Conservation (phyloP, 2,888 invertebrate species). For the Beris chalybata region DNA sequence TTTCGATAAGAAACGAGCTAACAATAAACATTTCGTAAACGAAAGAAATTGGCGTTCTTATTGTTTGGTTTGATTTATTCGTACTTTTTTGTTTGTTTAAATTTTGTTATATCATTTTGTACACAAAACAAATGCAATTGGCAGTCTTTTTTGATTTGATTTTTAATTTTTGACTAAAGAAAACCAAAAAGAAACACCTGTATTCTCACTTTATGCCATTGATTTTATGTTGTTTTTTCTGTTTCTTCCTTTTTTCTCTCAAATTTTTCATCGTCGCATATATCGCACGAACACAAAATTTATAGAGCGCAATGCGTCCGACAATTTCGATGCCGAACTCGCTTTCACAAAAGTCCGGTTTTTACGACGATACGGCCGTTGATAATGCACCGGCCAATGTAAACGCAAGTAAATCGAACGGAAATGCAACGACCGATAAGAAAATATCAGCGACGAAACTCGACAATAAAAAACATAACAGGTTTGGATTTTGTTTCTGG, state of each 20-base stretch:
- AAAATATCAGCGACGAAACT: constrained; percentile 14
- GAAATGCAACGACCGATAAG: constrained; percentile 4
- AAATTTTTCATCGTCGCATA: constrained; percentile 13
- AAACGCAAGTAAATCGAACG: not conserved
- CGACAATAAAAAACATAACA: constrained; percentile 14
- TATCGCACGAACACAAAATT: constrained; percentile 14
- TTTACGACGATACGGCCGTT: constrained; percentile 43
- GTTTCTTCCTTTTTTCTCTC: constrained; percentile 7
- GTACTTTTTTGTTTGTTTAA: not conserved
- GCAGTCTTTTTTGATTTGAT: no score
- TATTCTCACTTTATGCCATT: not conserved
- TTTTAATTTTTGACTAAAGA: not conserved
- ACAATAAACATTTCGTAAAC: constrained; percentile 23
- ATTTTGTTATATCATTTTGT: no score
- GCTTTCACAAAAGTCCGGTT: constrained; percentile 50
- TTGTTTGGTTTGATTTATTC: constrained; percentile 31
- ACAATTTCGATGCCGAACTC: constrained; percentile 64
- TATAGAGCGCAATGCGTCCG: constrained; percentile 47
- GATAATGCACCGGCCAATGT: not conserved
- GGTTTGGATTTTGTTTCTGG: constrained; percentile 1
- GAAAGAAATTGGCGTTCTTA: constrained; percentile 25
- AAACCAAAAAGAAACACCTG: no score
- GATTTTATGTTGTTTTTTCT: constrained; percentile 5
- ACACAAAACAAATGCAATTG: no score
- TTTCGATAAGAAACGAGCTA: constrained; percentile 11